Conservation (phyloP, 2,797 vertebrate species). For the Coluber constrictor region DNA sequence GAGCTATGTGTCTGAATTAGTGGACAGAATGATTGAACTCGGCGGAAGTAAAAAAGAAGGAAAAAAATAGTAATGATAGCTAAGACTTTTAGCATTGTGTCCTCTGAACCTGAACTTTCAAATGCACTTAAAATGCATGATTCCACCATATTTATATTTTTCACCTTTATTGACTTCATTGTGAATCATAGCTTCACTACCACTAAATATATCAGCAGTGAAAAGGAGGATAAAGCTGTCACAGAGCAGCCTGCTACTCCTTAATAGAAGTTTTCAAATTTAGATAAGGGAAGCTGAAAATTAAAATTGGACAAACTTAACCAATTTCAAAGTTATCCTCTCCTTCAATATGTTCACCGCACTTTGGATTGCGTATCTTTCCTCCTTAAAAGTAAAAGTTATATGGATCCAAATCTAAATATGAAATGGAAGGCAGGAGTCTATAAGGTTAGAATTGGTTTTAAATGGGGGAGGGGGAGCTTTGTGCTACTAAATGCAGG, state of each 20-base stretch:
- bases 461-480: conserved; percentile 4
- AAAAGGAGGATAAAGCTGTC: background rate
- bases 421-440: background rate
- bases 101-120: background rate
- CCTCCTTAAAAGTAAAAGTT: background rate
- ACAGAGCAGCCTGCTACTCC: background rate
- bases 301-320: background rate
- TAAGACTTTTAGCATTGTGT: background rate
- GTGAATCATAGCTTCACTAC: background rate
- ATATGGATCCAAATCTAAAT: conserved; percentile 9
- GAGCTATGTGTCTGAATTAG: background rate
- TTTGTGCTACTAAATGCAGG: background rate
- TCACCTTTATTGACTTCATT: background rate
- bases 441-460: background rate
- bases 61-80: background rate
- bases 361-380: background rate
- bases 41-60: background rate
- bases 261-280: background rate
- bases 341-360: background rate
- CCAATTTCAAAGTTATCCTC: background rate
- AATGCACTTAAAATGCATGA: background rate
- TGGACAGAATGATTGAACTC: background rate
- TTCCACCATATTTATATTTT: background rate
- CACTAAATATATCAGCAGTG: background rate
- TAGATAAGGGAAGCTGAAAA: background rate